Evolutionary conservation across 2,797 vertebrate species (phyloP).

Genomic region (Todus mexicanus): DNA sequence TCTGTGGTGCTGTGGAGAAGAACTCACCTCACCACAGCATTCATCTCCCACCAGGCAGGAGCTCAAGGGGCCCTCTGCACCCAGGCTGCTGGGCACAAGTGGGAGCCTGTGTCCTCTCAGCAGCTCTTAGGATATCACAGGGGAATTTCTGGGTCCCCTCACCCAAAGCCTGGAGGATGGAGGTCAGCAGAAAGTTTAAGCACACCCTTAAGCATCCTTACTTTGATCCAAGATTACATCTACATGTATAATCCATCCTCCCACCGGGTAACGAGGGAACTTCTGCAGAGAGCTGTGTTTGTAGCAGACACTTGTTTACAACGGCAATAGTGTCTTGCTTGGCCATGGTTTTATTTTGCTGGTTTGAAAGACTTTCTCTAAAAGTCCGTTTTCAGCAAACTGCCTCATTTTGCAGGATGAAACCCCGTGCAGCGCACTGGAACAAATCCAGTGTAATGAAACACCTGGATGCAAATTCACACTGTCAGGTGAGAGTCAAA

Average conservation of each 20-base stretch:
- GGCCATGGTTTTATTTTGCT: not conserved
- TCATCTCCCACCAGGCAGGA: not conserved
- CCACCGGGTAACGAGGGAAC: not conserved
- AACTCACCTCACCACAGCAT: not conserved
- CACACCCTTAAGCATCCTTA: not conserved
- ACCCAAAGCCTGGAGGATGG: not conserved
- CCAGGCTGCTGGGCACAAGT: not conserved
- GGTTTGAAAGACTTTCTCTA: not conserved
- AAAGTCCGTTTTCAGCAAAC: not conserved
- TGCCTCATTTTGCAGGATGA: not conserved
- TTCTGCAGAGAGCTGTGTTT: not conserved
- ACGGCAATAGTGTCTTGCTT: not conserved
- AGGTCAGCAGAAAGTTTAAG: not conserved
- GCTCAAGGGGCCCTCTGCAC: not conserved
- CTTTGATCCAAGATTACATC: not conserved
- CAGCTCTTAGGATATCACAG: not conserved
- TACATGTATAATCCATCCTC: not conserved
- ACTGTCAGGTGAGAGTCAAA: not conserved
- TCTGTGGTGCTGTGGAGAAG: not conserved
- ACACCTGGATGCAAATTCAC: not conserved
- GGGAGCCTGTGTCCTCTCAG: accelerated
- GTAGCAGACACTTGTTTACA: not conserved
- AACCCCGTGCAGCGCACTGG: not conserved
- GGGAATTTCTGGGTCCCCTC: not conserved
- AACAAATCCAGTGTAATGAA: not conserved